Conservation (phyloP, 2,113 vertebrate species). For the Gulo gulo region DNA sequence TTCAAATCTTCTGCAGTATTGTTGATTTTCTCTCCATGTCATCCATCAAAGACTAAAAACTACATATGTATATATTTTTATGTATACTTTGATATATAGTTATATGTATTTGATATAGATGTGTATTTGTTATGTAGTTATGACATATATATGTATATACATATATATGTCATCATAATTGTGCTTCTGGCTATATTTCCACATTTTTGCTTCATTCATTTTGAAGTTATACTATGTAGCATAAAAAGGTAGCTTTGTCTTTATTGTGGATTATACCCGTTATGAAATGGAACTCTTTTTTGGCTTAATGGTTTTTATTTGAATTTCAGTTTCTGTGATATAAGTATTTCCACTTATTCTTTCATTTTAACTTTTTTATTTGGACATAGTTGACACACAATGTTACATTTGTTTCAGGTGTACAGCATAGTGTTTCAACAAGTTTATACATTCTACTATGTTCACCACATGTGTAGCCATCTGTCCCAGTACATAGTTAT, state of each 20-base stretch:
- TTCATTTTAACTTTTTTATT: not conserved
- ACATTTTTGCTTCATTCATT: not conserved
- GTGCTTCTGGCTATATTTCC: not conserved
- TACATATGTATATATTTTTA: too few relatives aligned
- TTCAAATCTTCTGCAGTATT: not conserved
- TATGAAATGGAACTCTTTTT: not conserved
- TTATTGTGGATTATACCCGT: not conserved
- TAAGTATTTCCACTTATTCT: not conserved
- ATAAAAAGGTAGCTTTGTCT: not conserved
- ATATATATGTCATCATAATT: not conserved
- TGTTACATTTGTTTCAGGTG: not conserved
- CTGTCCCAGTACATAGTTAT: not conserved
- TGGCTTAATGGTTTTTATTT: not conserved
- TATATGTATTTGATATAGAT: too few relatives aligned
- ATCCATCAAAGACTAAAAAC: not conserved
- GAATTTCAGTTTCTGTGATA: not conserved
- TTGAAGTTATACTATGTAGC: not conserved
- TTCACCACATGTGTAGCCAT: not conserved
- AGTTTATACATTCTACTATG: not conserved
- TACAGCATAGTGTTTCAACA: not conserved
- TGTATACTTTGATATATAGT: not conserved
- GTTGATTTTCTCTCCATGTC: not conserved
- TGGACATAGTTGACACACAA: not conserved
- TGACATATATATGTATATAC: not conserved
- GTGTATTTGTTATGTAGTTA: too few relatives aligned